These are phyloP conservation scores for Chrysolina oricalcia DNA, from an alignment of 2,888 invertebrate genomes.

Conservation along the genomic window DNA sequence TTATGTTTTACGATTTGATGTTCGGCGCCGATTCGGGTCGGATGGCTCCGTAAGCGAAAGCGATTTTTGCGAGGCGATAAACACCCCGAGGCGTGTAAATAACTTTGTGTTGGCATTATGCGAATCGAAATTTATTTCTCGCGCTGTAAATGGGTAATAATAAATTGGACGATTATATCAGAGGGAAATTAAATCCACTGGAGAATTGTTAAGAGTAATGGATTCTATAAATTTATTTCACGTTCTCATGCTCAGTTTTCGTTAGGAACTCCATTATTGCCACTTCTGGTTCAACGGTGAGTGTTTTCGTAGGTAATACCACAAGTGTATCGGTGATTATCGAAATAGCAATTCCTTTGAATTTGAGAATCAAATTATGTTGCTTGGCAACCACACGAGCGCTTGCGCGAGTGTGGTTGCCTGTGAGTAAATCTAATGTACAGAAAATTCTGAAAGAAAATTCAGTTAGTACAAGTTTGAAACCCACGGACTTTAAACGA, in stretches of 20 bases:
- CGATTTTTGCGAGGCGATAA: slow-evolving; percentile 20
- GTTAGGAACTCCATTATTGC: too few relatives aligned
- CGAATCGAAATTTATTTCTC: background rate
- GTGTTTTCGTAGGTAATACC: too few relatives aligned
- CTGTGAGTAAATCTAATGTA: too few relatives aligned
- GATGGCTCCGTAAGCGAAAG: slow-evolving; percentile 25
- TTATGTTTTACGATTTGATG: slow-evolving; percentile 39
- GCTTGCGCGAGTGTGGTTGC: too few relatives aligned
- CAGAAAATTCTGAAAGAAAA: too few relatives aligned
- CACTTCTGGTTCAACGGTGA: too few relatives aligned
- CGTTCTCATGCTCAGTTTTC: background rate
- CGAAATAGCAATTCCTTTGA: too few relatives aligned
- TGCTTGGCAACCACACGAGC: too few relatives aligned
- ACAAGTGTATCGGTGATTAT: too few relatives aligned
- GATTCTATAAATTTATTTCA: slow-evolving; percentile 3
- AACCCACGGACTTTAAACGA: too few relatives aligned
- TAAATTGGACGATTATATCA: slow-evolving; percentile 1
- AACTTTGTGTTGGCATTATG: slow-evolving; percentile 18
- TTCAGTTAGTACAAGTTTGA: too few relatives aligned
- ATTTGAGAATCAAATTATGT: too few relatives aligned
- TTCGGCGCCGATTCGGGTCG: slow-evolving; percentile 31
- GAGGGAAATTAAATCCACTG: slow-evolving; percentile 5
- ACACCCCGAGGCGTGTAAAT: slow-evolving; percentile 17
- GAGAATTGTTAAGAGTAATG: background rate
- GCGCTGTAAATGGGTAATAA: background rate